phyloP scores from a whole-genome alignment of 1,140 invertebrate genomes.

The Drosophila mauritiana region DNA sequence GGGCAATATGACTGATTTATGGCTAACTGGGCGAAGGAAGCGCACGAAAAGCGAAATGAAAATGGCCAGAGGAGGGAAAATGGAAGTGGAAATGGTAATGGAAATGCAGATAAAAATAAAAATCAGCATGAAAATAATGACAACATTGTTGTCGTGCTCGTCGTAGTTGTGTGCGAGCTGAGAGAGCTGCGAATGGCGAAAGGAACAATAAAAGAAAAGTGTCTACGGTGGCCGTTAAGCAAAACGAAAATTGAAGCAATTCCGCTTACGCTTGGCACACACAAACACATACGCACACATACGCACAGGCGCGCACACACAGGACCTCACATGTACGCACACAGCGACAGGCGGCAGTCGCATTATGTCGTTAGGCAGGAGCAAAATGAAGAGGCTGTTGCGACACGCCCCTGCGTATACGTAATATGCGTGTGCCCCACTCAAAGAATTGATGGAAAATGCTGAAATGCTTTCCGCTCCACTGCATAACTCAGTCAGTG shows the following conservation, averaged over 20 bases:
- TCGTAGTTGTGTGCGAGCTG: constrained; percentile 24
- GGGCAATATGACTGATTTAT: constrained; percentile 78
- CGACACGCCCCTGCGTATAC: constrained; percentile 77
- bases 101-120: constrained; percentile 82
- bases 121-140: constrained; percentile 82
- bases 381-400: constrained; percentile 80
- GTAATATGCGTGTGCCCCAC: constrained; percentile 68
- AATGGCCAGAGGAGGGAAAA: constrained; percentile 38
- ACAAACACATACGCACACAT: neutral
- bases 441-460: constrained; percentile 79
- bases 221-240: constrained; percentile 78
- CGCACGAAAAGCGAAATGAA: constrained; percentile 24
- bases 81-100: constrained; percentile 78
- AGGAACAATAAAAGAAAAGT: constrained; percentile 81
- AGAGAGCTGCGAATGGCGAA: constrained; percentile 32
- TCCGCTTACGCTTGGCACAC: constrained; percentile 49
- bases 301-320: constrained; percentile 11
- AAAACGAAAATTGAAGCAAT: constrained; percentile 83
- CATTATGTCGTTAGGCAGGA: constrained; percentile 78
- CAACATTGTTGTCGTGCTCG: constrained; percentile 56
- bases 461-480: constrained; percentile 82
- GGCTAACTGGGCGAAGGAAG: constrained; percentile 12
- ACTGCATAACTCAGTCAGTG: constrained; percentile 81
- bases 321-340: constrained; percentile 16
- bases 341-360: constrained; percentile 22